Evolutionary conservation across 2,888 invertebrate species (phyloP).

Genomic region (Scrobipalpa atriplicella): DNA sequence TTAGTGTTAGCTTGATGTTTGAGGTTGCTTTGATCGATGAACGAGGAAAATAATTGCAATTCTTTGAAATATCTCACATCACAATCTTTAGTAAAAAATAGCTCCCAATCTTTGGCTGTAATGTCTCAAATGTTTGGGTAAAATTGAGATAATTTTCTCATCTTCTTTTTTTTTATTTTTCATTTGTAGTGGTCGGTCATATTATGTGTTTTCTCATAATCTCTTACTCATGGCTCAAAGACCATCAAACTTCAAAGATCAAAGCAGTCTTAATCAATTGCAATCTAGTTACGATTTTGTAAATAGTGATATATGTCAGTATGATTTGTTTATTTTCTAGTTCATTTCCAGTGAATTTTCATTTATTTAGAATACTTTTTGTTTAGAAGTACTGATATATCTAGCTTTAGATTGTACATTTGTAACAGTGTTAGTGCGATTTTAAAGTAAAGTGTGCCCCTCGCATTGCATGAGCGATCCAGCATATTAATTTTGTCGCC

Average conservation of each 20-base stretch:
- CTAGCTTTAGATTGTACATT: neutral
- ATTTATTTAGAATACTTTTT: neutral
- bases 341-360: no score
- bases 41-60: neutral
- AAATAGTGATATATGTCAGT: neutral
- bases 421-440: neutral
- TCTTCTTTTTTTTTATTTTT: no score
- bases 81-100: no score
- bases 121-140: no score
- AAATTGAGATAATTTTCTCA: no score
- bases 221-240: neutral
- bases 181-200: no score
- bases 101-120: no score
- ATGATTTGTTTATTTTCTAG: neutral
- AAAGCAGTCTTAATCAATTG: neutral
- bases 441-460: slow-evolving; percentile 49
- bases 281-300: neutral
- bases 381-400: neutral
- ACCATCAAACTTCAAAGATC: neutral
- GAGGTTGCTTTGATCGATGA: neutral
- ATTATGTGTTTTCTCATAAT: no score
- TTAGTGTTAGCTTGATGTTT: neutral
- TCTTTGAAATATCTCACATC: neutral
- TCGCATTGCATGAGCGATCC: slow-evolving; percentile 62
- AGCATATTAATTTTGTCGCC: slow-evolving; percentile 40